Conservation (phyloP, 2,797 vertebrate species). For the Carduelis carduelis region DNA sequence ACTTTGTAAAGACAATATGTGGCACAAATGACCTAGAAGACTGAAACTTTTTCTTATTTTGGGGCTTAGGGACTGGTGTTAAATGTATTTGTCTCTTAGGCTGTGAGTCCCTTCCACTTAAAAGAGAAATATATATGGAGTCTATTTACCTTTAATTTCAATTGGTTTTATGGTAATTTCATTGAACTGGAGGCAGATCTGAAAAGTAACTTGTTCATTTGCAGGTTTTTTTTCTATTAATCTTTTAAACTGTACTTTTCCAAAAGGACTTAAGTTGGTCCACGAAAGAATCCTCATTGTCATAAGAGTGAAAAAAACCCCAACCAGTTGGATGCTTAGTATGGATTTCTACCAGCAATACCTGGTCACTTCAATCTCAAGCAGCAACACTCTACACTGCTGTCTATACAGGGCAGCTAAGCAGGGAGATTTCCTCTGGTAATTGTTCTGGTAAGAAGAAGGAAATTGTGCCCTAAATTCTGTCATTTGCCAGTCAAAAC, state of each 20-base stretch:
- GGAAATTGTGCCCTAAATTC: not conserved
- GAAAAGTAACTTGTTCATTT: not conserved
- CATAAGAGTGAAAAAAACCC: not conserved
- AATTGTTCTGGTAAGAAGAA: not conserved
- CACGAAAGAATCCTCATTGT: not conserved
- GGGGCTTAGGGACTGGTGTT: not conserved
- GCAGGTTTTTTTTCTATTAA: not conserved
- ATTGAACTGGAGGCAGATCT: not conserved
- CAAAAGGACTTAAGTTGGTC: not conserved
- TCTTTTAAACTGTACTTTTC: not conserved
- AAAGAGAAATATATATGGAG: not conserved
- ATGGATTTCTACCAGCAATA: not conserved
- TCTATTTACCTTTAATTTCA: not conserved
- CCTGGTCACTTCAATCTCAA: not conserved
- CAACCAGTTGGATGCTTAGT: not conserved
- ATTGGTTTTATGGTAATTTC: not conserved
- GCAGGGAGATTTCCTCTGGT: not conserved
- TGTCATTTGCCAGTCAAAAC: not conserved
- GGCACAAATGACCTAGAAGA: not conserved
- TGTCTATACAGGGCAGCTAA: not conserved
- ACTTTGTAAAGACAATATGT: not conserved
- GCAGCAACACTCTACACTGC: not conserved
- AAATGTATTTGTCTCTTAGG: not conserved
- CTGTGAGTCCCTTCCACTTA: not conserved
- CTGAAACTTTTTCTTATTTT: not conserved